phyloP scores from a whole-genome alignment of 2,888 invertebrate genomes.

The Ophioninae sp. region DNA sequence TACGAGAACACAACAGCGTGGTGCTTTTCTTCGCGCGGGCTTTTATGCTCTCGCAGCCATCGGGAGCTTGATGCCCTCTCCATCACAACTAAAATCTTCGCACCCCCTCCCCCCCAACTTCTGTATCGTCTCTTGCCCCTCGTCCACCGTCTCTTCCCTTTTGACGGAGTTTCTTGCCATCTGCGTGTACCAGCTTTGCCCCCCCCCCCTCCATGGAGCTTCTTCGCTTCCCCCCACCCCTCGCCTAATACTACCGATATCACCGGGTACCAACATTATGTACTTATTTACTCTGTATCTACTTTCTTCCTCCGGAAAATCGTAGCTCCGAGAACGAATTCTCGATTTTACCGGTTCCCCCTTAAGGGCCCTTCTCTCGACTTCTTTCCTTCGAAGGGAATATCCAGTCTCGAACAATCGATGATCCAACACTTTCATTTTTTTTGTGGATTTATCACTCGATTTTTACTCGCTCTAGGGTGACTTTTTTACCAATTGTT shows the following conservation, averaged over 20 bases:
- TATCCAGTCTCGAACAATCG: too few relatives aligned
- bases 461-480: too few relatives aligned
- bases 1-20: slow-evolving; percentile 78
- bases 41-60: slow-evolving; percentile 79
- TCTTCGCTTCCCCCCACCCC: slow-evolving; percentile 25
- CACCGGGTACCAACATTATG: slow-evolving; percentile 14
- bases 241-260: slow-evolving; percentile 33
- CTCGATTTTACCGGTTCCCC: too few relatives aligned
- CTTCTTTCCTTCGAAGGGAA: too few relatives aligned
- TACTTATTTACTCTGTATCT: slow-evolving; percentile 20
- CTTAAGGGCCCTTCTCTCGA: too few relatives aligned
- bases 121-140: slow-evolving; percentile 17
- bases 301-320: slow-evolving; percentile 24
- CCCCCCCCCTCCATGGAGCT: slow-evolving; percentile 58
- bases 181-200: slow-evolving; percentile 8
- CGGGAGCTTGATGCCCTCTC: slow-evolving; percentile 56
- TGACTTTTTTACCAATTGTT: too few relatives aligned
- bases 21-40: slow-evolving; percentile 77
- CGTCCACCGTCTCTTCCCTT: slow-evolving; percentile 26
- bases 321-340: neutral
- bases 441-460: too few relatives aligned
- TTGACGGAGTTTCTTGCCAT: slow-evolving; percentile 27
- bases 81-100: slow-evolving; percentile 43
- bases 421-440: too few relatives aligned
- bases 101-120: neutral